A percentile compares a stretch with the other conserved stretches of the same genome.
Evolutionary conservation across 2,797 vertebrate genomes (phyloP).

Genomic region (Fringilla coelebs): DNA sequence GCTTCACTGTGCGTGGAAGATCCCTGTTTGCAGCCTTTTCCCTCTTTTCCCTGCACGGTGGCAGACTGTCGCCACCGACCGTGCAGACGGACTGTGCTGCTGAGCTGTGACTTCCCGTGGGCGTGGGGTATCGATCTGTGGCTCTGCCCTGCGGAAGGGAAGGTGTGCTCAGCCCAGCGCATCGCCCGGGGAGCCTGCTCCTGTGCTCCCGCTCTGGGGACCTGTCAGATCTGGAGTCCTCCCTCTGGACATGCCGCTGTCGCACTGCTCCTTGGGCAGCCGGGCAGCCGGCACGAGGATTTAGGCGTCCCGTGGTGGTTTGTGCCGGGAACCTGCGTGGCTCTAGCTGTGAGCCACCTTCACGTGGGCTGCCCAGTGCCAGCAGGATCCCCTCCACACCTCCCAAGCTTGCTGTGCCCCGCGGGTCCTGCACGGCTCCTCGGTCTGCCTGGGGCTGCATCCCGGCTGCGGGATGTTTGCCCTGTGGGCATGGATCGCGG

Average conservation of each 20-base stretch:
- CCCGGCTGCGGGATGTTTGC: neutral
- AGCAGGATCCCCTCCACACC: accelerated
- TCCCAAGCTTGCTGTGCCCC: neutral
- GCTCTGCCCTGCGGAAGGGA: neutral
- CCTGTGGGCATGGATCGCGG: accelerated
- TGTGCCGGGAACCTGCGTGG: neutral
- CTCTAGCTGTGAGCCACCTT: neutral
- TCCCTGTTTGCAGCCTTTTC: neutral
- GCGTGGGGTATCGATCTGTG: neutral
- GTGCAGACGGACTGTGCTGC: neutral
- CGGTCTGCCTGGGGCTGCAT: neutral
- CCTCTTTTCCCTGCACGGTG: neutral
- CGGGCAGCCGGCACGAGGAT: neutral
- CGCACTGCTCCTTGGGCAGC: neutral
- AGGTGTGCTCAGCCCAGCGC: neutral
- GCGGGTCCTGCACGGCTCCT: neutral
- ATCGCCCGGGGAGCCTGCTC: neutral
- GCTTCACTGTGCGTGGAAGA: neutral
- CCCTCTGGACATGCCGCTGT: accelerated
- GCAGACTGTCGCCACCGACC: neutral
- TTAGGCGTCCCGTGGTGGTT: neutral
- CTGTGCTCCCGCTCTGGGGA: neutral
- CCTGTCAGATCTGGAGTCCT: neutral
- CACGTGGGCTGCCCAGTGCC: neutral
- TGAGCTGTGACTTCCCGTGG: neutral